Percentiles rank a stretch among this genome's conserved stretches.
Conservation (phyloP, 2,113 vertebrate genomes). For the Blennius ocellaris region DNA sequence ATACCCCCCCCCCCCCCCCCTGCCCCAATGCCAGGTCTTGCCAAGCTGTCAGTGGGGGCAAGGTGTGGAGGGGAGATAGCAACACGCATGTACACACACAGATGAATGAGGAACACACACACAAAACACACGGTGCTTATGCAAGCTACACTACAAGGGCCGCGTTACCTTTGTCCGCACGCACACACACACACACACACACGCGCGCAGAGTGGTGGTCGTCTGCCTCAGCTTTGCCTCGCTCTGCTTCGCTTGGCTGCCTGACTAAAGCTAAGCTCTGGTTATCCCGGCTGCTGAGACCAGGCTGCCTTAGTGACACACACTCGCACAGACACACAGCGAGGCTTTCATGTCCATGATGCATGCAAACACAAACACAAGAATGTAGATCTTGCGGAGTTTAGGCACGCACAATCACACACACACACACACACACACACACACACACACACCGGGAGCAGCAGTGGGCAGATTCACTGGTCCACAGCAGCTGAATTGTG, state of each 20-base stretch:
- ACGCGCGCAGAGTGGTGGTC: constrained; percentile 49
- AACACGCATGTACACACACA: constrained; percentile 51
- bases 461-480: constrained; percentile 21
- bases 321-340: constrained; percentile 16
- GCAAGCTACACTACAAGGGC: constrained; percentile 60
- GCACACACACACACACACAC: constrained; percentile 19
- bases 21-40: constrained; percentile 55
- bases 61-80: constrained; percentile 82
- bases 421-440: background rate
- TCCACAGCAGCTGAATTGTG: constrained; percentile 38
- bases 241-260: constrained; percentile 75
- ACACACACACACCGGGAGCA: constrained; percentile 28
- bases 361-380: constrained; percentile 54
- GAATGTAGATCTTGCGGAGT: constrained; percentile 21
- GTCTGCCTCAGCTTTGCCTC: constrained; percentile 62
- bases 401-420: background rate
- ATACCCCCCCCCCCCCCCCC: constrained; percentile 41
- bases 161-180: constrained; percentile 50
- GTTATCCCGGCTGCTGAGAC: constrained; percentile 73
- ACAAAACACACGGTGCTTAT: constrained; percentile 68
- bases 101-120: constrained; percentile 50
- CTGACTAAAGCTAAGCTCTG: constrained; percentile 74
- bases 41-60: constrained; percentile 77
- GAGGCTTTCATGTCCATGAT: constrained; percentile 15
- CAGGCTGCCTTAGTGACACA: constrained; percentile 39